Evolutionary conservation across 1,140 invertebrate species (phyloP).

Genomic region (Metopolophium dirhodum): DNA sequence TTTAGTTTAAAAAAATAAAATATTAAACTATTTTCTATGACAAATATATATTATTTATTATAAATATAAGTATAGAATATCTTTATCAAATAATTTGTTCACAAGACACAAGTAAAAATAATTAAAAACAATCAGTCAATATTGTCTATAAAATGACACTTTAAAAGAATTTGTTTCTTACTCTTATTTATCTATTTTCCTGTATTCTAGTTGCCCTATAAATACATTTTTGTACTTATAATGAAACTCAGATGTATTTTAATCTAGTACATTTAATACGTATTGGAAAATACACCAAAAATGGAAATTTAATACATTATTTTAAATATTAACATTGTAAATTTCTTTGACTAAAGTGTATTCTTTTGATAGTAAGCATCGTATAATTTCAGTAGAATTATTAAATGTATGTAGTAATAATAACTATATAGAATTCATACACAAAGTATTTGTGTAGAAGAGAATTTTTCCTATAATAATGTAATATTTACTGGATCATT

Average conservation of each 20-base stretch:
- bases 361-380: no score
- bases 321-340: neutral
- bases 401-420: no score
- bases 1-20: neutral
- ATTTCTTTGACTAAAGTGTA: no score
- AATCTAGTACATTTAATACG: neutral
- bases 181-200: neutral
- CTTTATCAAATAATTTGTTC: neutral
- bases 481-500: neutral
- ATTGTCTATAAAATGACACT: neutral
- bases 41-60: neutral
- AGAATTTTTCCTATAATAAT: neutral
- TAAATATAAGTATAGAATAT: neutral
- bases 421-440: no score
- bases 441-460: no score
- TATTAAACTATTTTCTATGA: neutral
- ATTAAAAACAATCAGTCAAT: neutral
- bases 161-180: neutral
- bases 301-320: neutral
- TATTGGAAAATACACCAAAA: neutral
- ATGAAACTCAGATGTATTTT: neutral
- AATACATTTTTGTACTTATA: neutral
- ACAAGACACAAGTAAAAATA: neutral
- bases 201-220: neutral
- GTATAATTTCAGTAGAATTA: no score